Conservation (phyloP, 2,797 vertebrate genomes). For the Glossophaga mutica region DNA sequence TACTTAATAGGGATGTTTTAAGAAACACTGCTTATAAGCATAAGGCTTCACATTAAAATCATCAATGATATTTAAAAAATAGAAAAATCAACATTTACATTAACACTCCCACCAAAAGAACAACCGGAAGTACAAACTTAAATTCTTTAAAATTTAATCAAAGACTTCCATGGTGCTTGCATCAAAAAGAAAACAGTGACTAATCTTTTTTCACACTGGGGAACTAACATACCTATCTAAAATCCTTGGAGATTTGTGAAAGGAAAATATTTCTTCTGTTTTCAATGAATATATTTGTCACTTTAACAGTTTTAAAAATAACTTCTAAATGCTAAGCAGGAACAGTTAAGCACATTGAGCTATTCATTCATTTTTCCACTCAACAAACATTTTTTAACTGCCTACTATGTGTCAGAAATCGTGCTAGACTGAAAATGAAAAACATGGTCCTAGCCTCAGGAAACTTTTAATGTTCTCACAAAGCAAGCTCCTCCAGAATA, state of each 20-base stretch:
- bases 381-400: constrained; percentile 56
- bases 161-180: background rate
- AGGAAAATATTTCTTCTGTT: constrained; percentile 62
- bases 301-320: constrained; percentile 57
- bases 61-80: background rate
- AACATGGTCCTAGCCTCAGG: background rate
- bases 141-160: background rate
- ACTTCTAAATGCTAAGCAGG: constrained; percentile 2
- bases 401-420: constrained; percentile 68
- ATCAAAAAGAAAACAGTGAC: background rate
- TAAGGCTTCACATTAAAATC: background rate
- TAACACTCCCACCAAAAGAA: background rate
- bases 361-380: constrained; percentile 48
- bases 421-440: constrained; percentile 30
- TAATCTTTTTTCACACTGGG: background rate
- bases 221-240: constrained; percentile 34
- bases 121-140: background rate
- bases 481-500: background rate
- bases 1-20: background rate
- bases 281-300: constrained; percentile 40
- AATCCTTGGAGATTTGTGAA: constrained; percentile 51
- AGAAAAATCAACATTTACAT: background rate
- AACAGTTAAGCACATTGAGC: constrained; percentile 15
- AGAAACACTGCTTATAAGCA: background rate
- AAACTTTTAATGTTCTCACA: background rate